phyloP scores from a whole-genome alignment of 1,140 invertebrate species.

The Drosophila prosaltans region DNA sequence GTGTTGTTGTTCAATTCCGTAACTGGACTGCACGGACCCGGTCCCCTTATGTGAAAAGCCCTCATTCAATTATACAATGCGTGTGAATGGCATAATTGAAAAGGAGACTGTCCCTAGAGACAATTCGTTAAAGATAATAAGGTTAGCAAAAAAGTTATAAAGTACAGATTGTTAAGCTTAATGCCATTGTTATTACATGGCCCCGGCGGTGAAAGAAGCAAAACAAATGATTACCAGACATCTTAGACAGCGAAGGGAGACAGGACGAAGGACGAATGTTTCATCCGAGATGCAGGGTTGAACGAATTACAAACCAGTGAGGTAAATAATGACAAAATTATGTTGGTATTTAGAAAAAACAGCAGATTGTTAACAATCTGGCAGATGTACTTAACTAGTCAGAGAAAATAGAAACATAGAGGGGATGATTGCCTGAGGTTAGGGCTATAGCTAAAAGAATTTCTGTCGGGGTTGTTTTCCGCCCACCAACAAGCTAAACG shows the following conservation, averaged over 20 bases:
- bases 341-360: conserved; percentile 75
- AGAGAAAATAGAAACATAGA: conserved; percentile 31
- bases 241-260: conserved; percentile 29
- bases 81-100: conserved; percentile 77
- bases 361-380: conserved; percentile 75
- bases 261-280: not conserved
- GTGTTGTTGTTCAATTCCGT: conserved; percentile 1
- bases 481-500: conserved; percentile 3
- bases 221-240: conserved; percentile 68
- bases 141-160: conserved; percentile 69
- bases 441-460: conserved; percentile 24
- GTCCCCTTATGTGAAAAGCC: conserved; percentile 31
- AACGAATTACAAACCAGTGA: conserved; percentile 77
- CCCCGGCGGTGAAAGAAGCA: conserved; percentile 37
- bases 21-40: not conserved
- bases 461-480: conserved; percentile 43
- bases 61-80: conserved; percentile 77
- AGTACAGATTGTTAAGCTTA: conserved; percentile 71
- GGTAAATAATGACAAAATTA: conserved; percentile 81
- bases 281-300: conserved; percentile 53
- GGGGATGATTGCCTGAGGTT: conserved; percentile 46
- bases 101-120: conserved; percentile 71
- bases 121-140: conserved; percentile 80
- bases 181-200: conserved; percentile 53
- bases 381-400: conserved; percentile 67